phyloP scores from a whole-genome alignment of 2,888 invertebrate genomes.

The Apamea crenata region DNA sequence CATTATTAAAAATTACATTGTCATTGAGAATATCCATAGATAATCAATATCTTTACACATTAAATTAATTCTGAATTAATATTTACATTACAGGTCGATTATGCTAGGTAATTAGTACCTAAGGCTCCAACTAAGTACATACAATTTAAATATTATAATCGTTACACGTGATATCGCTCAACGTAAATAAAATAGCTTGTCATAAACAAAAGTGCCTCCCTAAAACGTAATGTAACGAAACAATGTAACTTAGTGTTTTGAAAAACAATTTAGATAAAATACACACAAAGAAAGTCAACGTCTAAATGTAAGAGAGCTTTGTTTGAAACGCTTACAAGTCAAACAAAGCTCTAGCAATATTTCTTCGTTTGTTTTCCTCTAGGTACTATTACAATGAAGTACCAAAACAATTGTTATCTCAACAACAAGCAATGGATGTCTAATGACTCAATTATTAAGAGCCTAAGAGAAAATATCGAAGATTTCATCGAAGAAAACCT shows the following conservation, averaged over 20 bases:
- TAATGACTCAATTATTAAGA: slow-evolving; percentile 42
- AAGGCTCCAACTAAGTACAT: too few relatives aligned
- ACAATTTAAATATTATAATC: neutral
- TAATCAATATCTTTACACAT: too few relatives aligned
- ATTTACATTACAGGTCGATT: neutral
- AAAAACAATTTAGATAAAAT: slow-evolving; percentile 57
- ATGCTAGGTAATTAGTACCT: too few relatives aligned
- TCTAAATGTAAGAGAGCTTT: slow-evolving; percentile 46
- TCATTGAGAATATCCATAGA: too few relatives aligned
- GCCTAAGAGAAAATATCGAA: slow-evolving; percentile 13
- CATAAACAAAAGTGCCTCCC: slow-evolving; percentile 6
- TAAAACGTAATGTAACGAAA: slow-evolving; percentile 4
- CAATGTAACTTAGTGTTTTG: slow-evolving; percentile 24
- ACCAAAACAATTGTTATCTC: slow-evolving; percentile 52
- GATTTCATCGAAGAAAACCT: slow-evolving; percentile 30
- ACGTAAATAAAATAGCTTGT: slow-evolving; percentile 1
- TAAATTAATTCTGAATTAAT: too few relatives aligned
- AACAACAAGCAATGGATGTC: slow-evolving; percentile 34
- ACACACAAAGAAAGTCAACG: slow-evolving; percentile 47
- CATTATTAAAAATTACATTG: too few relatives aligned
- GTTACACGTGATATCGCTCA: neutral
- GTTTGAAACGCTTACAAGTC: slow-evolving; percentile 31
- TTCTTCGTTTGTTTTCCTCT: slow-evolving; percentile 49
- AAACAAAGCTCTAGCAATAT: slow-evolving; percentile 48
- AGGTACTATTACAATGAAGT: slow-evolving; percentile 26